phyloP scores from a whole-genome alignment of 2,113 vertebrate species.

The Pampusana beccarii region DNA sequence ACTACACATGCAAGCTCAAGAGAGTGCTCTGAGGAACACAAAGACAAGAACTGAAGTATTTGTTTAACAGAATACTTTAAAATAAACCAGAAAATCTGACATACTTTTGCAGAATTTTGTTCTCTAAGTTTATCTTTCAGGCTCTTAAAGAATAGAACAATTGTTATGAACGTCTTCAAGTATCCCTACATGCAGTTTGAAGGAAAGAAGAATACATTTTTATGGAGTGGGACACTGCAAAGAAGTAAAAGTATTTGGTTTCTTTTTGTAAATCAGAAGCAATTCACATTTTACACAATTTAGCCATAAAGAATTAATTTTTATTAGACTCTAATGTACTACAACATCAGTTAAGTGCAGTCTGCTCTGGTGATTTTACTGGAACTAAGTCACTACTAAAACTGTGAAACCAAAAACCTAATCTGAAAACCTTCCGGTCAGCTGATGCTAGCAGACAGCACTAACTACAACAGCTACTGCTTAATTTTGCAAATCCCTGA shows the following conservation, averaged over 20 bases:
- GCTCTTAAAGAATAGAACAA: neutral
- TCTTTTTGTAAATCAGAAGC: neutral
- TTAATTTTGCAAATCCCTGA: neutral
- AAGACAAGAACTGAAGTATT: neutral
- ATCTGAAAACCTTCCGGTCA: neutral
- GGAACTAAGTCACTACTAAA: neutral
- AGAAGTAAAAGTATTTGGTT: neutral
- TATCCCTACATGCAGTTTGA: neutral
- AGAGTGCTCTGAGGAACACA: neutral
- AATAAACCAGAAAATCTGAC: neutral
- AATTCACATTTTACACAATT: neutral
- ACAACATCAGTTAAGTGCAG: neutral
- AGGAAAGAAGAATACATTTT: neutral
- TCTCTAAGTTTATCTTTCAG: neutral
- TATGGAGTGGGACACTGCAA: neutral
- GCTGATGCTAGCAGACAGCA: neutral
- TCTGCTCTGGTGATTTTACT: neutral
- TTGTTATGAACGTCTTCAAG: neutral
- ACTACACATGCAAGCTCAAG: neutral
- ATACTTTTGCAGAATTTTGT: neutral
- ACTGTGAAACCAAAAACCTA: neutral
- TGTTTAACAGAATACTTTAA: neutral
- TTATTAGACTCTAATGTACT: neutral
- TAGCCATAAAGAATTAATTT: neutral
- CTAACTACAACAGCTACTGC: neutral